Base-by-base conservation (phyloP, 1,140 invertebrate genomes). In the Drosophila pruinosa region DNA sequence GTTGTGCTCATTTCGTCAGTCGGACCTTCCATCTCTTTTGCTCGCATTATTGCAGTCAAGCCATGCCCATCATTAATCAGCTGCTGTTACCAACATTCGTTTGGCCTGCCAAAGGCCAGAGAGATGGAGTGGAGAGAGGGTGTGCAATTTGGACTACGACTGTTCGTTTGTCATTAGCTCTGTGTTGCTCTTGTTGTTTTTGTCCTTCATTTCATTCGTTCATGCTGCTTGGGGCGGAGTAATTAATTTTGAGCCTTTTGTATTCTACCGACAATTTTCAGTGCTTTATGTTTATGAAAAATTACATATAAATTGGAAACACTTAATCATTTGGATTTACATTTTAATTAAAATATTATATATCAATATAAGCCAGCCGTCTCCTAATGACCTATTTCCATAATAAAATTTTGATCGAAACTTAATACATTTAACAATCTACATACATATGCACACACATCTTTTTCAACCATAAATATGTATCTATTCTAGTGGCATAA, bases 341-440 rank as follows among this genome's bases (percentile, higher is more conserved):
- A 88, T 88, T 88, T 88, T 88, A 88, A 88, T 88, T 88, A 88
- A 88, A 88, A 88, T 86, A 88, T 86, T 88, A 78, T 86, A 75
- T 78, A 82, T 83, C 76, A 79, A 72, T 82, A 78, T 61, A 61
- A 62, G 78, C 17, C 39, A 41, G 39, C 39, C 15, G 19, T 67
- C 70, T 70, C 70, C 69, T 61, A 41, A 68, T 62, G 17, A 54
- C 19, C 38, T 14, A 43, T 57, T 45, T 14, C 28, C 28, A 47
- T 64, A 48, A 19, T 17, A 41, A 22, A 31, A 26, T 36, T 47
- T 47, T 10, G 47, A 59, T 48, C 41, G 56, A 22, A 59, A 47
- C 26, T 8, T 26, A 14, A 47, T 45, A 47, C 10, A 5, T 15
- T 19, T 52, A 6, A n/a, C n/a, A 12, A 34, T 19, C 15, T 34